These are phyloP conservation scores for Pituophis catenifer DNA, from an alignment of 2,113 vertebrate genomes.

Conservation along the genomic window DNA sequence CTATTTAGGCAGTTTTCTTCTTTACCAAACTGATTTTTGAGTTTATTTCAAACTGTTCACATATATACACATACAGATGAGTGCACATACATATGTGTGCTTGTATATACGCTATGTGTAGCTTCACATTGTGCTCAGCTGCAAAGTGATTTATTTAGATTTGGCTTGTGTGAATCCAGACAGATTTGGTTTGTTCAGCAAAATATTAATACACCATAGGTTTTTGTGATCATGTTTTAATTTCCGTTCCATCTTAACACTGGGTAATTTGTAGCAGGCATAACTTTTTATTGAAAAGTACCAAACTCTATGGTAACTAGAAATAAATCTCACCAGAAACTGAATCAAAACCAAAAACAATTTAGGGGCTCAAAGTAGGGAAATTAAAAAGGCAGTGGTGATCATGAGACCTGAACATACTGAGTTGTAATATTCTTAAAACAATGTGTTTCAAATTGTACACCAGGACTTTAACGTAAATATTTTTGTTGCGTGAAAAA, in stretches of 20 bases:
- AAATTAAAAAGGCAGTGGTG: neutral
- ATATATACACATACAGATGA: neutral
- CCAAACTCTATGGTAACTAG: constrained; percentile 14
- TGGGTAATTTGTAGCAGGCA: neutral
- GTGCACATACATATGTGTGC: fast-evolving
- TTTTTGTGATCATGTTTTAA: neutral
- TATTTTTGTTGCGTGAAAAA: neutral
- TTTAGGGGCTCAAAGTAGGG: fast-evolving
- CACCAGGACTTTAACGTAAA: neutral
- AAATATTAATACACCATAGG: neutral
- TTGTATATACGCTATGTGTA: fast-evolving
- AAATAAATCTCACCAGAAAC: fast-evolving
- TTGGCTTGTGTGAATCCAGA: neutral
- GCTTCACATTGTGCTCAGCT: neutral
- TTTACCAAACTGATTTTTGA: fast-evolving
- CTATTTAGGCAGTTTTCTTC: neutral
- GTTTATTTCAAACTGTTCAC: constrained; percentile 7
- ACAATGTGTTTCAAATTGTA: neutral
- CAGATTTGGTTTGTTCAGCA: neutral
- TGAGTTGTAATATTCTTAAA: neutral
- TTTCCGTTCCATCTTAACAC: neutral
- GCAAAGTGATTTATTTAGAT: neutral
- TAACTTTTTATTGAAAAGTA: neutral
- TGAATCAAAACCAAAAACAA: neutral
- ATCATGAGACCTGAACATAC: neutral